Evolutionary conservation across 2,797 vertebrate genomes (phyloP).

Genomic region (Bucorvus abyssinicus): DNA sequence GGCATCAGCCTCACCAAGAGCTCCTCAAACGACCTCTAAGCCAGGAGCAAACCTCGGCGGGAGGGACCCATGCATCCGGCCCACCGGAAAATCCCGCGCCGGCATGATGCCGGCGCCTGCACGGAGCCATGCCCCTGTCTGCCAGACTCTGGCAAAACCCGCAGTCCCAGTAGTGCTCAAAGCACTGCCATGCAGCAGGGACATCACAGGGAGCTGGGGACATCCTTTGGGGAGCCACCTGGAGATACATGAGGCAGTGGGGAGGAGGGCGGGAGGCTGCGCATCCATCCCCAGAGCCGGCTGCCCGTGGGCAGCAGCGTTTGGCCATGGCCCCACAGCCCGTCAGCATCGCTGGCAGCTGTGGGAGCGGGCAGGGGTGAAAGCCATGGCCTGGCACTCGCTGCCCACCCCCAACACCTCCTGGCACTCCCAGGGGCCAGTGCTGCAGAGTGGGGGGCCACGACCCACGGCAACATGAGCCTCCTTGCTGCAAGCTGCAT

Average conservation of each 20-base stretch:
- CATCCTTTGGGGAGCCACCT: neutral
- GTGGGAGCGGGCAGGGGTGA: neutral
- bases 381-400: neutral
- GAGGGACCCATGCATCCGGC: rapidly evolving
- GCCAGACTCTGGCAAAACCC: neutral
- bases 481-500: neutral
- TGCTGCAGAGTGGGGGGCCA: neutral
- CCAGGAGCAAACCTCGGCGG: neutral
- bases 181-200: neutral
- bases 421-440: neutral
- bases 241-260: neutral
- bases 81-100: neutral
- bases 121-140: rapidly evolving
- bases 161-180: neutral
- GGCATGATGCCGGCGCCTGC: rapidly evolving
- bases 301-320: neutral
- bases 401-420: neutral
- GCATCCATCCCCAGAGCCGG: neutral
- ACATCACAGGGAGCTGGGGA: rapidly evolving
- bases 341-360: neutral
- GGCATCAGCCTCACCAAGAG: neutral
- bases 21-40: neutral
- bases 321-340: rapidly evolving
- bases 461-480: neutral
- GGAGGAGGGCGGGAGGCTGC: neutral